Evolutionary conservation across 1,140 invertebrate genomes (phyloP).

Genomic region (Papilio glaucus): DNA sequence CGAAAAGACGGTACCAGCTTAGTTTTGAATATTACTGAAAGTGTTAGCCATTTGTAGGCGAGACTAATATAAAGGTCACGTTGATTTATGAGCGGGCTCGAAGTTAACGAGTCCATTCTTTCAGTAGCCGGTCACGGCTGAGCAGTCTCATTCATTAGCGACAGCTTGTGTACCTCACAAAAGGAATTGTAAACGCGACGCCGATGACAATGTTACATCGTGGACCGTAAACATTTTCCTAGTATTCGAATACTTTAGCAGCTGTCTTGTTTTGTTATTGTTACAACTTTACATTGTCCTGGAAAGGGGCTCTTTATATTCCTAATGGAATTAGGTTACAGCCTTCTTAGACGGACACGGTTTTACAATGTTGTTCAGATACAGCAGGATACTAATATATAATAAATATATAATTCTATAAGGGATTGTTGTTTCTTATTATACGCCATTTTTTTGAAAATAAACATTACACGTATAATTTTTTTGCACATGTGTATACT

Average conservation of each 20-base stretch:
- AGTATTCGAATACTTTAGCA: conserved; percentile 18
- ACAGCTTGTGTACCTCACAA: background rate
- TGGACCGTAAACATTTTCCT: conserved; percentile 14
- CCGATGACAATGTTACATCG: conserved; percentile 25
- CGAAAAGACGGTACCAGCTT: background rate
- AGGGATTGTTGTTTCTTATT: too few relatives aligned
- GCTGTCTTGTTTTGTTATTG: background rate
- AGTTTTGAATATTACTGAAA: conserved; percentile 21
- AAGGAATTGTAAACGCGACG: conserved; percentile 27
- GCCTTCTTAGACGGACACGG: background rate
- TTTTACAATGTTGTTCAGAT: background rate
- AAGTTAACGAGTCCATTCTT: conserved; percentile 35
- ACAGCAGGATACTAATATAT: too few relatives aligned
- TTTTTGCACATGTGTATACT: too few relatives aligned
- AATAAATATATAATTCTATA: too few relatives aligned
- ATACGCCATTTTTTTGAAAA: too few relatives aligned
- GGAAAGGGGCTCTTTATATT: background rate
- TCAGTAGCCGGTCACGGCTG: conserved; percentile 28
- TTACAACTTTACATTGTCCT: conserved; percentile 15
- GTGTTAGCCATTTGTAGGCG: conserved; percentile 31
- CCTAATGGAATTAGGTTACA: background rate
- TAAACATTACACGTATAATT: too few relatives aligned
- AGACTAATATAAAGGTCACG: conserved; percentile 34
- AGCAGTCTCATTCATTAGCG: conserved; percentile 22
- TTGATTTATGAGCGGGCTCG: conserved; percentile 32